phyloP scores from a whole-genome alignment of 2,797 vertebrate species.

The Ctenopoma multispine region DNA sequence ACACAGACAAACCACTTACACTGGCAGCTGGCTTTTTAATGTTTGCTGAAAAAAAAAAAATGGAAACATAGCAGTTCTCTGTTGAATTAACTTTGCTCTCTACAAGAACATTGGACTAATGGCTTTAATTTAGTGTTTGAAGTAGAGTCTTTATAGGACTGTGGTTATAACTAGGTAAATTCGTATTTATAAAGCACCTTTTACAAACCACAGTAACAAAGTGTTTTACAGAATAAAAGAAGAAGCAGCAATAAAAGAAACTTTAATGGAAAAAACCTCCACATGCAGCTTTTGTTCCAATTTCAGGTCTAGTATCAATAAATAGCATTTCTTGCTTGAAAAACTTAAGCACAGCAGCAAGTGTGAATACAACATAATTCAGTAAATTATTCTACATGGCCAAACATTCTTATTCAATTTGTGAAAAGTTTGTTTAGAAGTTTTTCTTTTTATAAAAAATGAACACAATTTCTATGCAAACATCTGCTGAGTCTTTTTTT shows the following conservation, averaged over 20 bases:
- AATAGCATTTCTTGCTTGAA: slow-evolving; percentile 37
- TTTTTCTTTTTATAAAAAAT: slow-evolving; percentile 23
- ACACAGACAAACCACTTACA: slow-evolving; percentile 52
- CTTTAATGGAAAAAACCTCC: slow-evolving; percentile 42
- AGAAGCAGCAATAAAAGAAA: slow-evolving; percentile 45
- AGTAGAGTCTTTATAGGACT: slow-evolving; percentile 45
- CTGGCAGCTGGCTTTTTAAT: slow-evolving; percentile 71
- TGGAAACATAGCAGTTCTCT: slow-evolving; percentile 45
- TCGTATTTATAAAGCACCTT: slow-evolving; percentile 50
- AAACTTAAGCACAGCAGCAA: slow-evolving; percentile 24
- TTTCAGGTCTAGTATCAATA: slow-evolving; percentile 32
- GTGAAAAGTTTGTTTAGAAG: slow-evolving; percentile 37
- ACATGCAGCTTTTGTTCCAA: slow-evolving; percentile 39
- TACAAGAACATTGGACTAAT: slow-evolving; percentile 64
- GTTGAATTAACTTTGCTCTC: slow-evolving; percentile 65
- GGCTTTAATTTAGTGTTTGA: slow-evolving; percentile 64
- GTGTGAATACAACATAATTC: slow-evolving; percentile 47
- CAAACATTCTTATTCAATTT: slow-evolving; percentile 44
- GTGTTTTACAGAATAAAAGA: slow-evolving; percentile 43
- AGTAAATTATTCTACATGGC: slow-evolving; percentile 45
- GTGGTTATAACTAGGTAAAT: slow-evolving; percentile 46
- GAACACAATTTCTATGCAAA: slow-evolving; percentile 58
- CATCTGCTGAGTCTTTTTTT: slow-evolving; percentile 3
- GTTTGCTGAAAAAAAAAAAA: slow-evolving; percentile 65
- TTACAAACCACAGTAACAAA: slow-evolving; percentile 42